phyloP scores from a whole-genome alignment of 2,113 vertebrate genomes.

The Cyphomyrus plagiostoma region DNA sequence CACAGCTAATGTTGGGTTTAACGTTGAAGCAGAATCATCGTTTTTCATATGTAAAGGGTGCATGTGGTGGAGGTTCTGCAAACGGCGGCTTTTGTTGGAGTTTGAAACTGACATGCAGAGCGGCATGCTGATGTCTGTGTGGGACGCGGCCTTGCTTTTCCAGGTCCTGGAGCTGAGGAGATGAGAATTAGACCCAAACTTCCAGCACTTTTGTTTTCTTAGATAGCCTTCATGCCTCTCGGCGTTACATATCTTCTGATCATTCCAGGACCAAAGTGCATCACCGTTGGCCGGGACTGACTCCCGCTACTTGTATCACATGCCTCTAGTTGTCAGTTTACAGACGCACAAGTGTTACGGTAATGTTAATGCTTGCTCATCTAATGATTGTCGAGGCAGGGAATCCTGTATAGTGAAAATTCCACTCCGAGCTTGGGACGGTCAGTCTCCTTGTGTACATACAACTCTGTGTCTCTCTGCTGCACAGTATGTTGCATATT shows the following conservation, averaged over 20 bases:
- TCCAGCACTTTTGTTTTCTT: background rate
- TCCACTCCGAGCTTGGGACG: background rate
- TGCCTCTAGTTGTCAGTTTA: background rate
- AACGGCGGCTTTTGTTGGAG: background rate
- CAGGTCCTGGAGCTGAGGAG: background rate
- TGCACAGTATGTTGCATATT: constrained; percentile 17
- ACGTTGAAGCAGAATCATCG: background rate
- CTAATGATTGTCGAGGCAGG: background rate
- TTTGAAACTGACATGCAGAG: background rate
- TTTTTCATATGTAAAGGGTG: background rate
- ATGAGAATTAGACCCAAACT: background rate
- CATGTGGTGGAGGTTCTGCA: background rate
- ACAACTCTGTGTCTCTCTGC: background rate
- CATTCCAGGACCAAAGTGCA: background rate
- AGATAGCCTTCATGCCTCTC: background rate
- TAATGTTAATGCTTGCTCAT: background rate
- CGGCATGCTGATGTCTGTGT: background rate
- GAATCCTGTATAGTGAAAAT: background rate
- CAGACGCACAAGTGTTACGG: background rate
- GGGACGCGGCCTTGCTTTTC: background rate
- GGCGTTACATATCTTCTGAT: background rate
- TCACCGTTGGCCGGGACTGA: background rate
- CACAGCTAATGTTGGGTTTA: background rate
- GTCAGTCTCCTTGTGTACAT: background rate
- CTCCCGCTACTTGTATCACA: background rate